Evolutionary conservation across 2,888 invertebrate genomes (phyloP).

Genomic region (Stomorhina lunata): DNA sequence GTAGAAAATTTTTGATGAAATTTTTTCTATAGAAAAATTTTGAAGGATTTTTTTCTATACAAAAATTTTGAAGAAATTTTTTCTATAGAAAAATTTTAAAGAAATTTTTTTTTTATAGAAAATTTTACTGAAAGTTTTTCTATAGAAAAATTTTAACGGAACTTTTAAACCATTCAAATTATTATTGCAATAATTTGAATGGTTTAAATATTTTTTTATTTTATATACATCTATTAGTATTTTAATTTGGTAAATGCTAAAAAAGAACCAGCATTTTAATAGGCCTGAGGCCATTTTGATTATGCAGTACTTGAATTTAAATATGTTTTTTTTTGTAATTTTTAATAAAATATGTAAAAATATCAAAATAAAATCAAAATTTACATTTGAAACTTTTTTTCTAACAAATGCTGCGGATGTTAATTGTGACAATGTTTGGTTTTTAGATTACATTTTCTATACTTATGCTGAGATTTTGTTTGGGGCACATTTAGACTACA

Average conservation of each 20-base stretch:
- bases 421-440: conserved; percentile 18
- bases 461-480: too few species aligned
- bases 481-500: too few species aligned
- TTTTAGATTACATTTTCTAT: background rate
- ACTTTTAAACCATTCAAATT: conserved; percentile 23
- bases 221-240: background rate
- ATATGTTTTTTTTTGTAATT: background rate
- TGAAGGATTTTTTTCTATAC: too few species aligned
- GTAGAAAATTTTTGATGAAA: too few species aligned
- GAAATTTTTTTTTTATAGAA: too few species aligned
- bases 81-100: too few species aligned
- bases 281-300: conserved; percentile 1
- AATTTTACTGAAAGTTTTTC: too few species aligned
- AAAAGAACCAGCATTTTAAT: background rate
- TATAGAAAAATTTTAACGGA: too few species aligned
- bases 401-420: conserved; percentile 32
- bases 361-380: background rate
- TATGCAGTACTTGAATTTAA: conserved; percentile 13
- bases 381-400: conserved; percentile 11
- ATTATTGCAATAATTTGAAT: conserved; percentile 5
- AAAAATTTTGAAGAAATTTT: too few species aligned
- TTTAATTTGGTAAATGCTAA: conserved; percentile 23
- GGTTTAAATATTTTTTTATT: background rate
- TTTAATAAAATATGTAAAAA: background rate
- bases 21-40: too few species aligned